Percentiles rank a stretch among this genome's conserved stretches.
Conservation (phyloP, 2,797 vertebrate genomes). For the Triplophysa yarkandensis region DNA sequence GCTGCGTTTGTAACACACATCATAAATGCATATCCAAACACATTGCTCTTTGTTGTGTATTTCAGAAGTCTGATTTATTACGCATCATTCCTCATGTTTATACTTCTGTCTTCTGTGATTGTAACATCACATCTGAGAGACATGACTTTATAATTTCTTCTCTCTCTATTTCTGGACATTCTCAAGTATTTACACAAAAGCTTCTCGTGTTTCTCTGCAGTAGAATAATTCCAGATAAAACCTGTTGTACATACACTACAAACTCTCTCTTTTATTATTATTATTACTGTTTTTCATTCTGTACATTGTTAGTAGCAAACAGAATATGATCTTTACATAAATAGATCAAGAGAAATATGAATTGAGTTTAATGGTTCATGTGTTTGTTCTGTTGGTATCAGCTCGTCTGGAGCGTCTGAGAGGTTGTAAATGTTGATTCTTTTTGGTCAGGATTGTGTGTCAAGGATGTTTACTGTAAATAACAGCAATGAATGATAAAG, state of each 20-base stretch:
- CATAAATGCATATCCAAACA: constrained; percentile 62
- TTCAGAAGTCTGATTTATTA: constrained; percentile 11
- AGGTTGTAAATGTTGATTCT: neutral
- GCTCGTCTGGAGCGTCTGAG: neutral
- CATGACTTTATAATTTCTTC: neutral
- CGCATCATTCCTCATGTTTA: constrained; percentile 42
- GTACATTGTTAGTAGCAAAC: neutral
- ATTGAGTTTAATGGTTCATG: neutral
- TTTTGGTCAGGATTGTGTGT: neutral
- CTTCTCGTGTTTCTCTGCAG: neutral
- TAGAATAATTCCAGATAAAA: neutral
- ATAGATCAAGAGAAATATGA: neutral
- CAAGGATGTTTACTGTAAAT: constrained; percentile 4
- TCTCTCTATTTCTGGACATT: constrained; percentile 31
- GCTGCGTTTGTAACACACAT: constrained; percentile 64
- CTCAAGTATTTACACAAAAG: neutral
- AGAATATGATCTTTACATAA: neutral
- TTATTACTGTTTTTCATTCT: neutral
- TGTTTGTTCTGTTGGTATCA: constrained; percentile 6
- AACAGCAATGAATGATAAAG: neutral
- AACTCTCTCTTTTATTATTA: neutral
- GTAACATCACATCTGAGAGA: neutral
- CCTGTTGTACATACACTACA: neutral
- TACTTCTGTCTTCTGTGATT: constrained; percentile 21
- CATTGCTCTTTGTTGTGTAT: constrained; percentile 51